phyloP scores from a whole-genome alignment of 2,797 vertebrate genomes.

The Myripristis murdjan region DNA sequence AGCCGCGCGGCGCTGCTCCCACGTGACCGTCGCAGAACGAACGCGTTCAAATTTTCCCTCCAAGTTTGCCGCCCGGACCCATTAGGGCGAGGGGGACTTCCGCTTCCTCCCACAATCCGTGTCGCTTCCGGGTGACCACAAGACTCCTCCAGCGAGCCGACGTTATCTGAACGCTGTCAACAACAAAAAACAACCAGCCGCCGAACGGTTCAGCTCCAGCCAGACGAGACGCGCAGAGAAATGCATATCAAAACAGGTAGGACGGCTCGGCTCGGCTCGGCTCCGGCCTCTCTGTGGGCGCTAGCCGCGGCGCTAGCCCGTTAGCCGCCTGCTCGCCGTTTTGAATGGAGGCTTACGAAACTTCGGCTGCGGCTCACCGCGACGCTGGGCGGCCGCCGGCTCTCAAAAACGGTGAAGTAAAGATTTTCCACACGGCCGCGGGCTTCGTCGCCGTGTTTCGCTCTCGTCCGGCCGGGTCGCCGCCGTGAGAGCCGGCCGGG shows the following conservation, averaged over 20 bases:
- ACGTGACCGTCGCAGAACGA: conserved; percentile 7
- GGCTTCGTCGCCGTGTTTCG: accelerated
- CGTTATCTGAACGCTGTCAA: conserved; percentile 68
- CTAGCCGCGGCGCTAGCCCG: conserved; percentile 62
- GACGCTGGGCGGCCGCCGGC: too few relatives aligned
- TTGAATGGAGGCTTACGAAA: conserved; percentile 81
- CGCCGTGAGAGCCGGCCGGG: accelerated
- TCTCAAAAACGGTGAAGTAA: too few relatives aligned
- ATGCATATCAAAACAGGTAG: conserved; percentile 91
- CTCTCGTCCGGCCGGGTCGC: accelerated
- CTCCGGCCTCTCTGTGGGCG: too few relatives aligned
- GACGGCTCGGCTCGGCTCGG: too few relatives aligned
- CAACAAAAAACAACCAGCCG: too few relatives aligned
- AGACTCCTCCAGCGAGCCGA: conserved; percentile 61
- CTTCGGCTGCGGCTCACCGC: conserved; percentile 69
- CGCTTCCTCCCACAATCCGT: conserved; percentile 74
- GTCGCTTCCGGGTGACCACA: conserved; percentile 80
- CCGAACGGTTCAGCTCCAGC: conserved; percentile 59
- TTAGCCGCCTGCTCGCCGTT: conserved; percentile 55
- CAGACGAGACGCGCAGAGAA: conserved; percentile 63
- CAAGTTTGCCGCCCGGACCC: conserved; percentile 73
- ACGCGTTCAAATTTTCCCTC: conserved; percentile 29
- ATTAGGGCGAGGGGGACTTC: conserved; percentile 69
- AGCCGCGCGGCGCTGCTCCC: neutral
- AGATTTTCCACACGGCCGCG: too few relatives aligned